A percentile compares a stretch with the other conserved stretches of the same genome.
phyloP scores from a whole-genome alignment of 2,113 vertebrate species.

The Patagioenas fasciata region DNA sequence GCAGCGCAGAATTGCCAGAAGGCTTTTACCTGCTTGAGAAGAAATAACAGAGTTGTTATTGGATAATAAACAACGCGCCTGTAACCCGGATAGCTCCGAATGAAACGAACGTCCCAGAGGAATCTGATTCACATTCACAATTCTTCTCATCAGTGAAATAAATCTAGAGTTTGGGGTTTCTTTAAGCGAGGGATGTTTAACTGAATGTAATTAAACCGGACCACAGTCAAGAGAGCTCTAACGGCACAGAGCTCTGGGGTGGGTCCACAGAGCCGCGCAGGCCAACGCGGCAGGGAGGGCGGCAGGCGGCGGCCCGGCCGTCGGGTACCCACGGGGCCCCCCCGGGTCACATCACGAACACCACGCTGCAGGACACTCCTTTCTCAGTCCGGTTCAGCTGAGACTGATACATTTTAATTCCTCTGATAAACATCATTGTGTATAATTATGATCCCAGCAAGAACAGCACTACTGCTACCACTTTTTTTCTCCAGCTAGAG shows the following conservation, averaged over 20 bases:
- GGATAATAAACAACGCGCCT: constrained; percentile 33
- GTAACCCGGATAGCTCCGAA: background rate
- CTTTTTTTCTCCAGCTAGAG: background rate
- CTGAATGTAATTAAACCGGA: constrained; percentile 39
- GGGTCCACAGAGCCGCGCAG: no score
- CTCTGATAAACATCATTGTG: background rate
- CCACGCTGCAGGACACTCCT: background rate
- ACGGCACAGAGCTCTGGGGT: background rate
- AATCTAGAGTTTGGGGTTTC: background rate
- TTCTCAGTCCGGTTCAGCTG: background rate
- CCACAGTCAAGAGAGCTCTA: background rate
- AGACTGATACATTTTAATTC: background rate
- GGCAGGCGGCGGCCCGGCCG: background rate
- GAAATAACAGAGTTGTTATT: constrained; percentile 21
- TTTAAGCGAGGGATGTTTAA: background rate
- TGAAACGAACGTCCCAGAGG: background rate
- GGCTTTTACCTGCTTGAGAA: constrained; percentile 34
- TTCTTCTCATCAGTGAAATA: background rate
- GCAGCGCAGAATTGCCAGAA: background rate
- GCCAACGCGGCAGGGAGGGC: background rate
- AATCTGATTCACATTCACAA: background rate
- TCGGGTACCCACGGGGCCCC: background rate
- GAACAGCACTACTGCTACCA: background rate
- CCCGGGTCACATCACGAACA: background rate
- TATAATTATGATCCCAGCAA: background rate